Base-by-base conservation (phyloP, 2,113 vertebrate species). In the Nothocercus nigrocapillus region DNA sequence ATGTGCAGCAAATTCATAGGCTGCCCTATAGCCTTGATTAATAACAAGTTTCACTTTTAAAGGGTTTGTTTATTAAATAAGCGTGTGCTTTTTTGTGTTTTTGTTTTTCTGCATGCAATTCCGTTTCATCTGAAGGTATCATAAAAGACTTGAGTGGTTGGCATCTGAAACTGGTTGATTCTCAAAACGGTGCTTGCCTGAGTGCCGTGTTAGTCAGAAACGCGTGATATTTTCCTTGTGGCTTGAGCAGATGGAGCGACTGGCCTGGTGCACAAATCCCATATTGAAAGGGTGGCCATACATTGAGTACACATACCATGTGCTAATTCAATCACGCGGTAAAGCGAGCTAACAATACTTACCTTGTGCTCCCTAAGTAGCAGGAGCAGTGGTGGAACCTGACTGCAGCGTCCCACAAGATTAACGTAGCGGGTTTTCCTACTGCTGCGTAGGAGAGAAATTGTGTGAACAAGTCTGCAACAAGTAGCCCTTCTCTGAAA, bases 81-180 rank as follows among this genome's bases (percentile, higher is more conserved):
- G 10, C 53, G 1, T 24, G 3, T 5, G 21, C 21, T 49, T 49
- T 49, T 49, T 24, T 47, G 22, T 47, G 19, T 44, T 74, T 59
- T 63, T 34, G 24, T 61, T 51, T 68, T 34, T 54, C 40, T 22
- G 16, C 28, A 1, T 9, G 34, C 25, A 28, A 22, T 58, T 91
- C 13, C 58, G n/a, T 44, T 76, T 73, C 27, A 13, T 56, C 44
- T 11, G 47, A 58, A 89, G 47, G 22, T 73, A 30, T 38, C 7
- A 0, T 1, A 2, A 2, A 14, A 44, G 58, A 79, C 38, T 2
- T 0, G 13, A 58, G 49, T 3, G 25, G 25, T 36, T 92, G 32
- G 2, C 9, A 1, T 42, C 56, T 44, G 3, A 36, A 7, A 24
- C 0, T 0, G 11, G 13, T 42, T 47, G 1, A 3, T 42, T 79